These are phyloP conservation scores for Felis chaus DNA, from an alignment of 2,113 vertebrate genomes.

Conservation along the genomic window DNA sequence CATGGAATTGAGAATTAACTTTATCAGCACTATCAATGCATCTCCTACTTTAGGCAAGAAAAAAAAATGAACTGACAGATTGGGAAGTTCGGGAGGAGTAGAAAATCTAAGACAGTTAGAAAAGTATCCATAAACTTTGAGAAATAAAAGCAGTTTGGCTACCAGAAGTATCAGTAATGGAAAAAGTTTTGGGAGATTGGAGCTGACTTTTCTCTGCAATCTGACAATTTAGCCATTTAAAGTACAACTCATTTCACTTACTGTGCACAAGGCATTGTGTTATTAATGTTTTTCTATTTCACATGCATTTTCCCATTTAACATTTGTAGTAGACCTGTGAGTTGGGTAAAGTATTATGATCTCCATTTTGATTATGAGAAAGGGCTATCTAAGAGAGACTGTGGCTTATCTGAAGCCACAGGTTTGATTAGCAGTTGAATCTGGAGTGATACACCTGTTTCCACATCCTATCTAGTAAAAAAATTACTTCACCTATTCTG, in stretches of 20 bases:
- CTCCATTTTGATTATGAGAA: background rate
- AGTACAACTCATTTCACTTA: background rate
- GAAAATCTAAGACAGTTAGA: background rate
- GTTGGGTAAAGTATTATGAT: background rate
- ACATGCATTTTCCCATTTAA: background rate
- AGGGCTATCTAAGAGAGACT: background rate
- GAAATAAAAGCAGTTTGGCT: background rate
- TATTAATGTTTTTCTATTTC: background rate
- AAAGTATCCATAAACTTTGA: background rate
- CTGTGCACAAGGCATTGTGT: background rate
- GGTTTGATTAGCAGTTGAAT: background rate
- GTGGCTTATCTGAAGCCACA: background rate
- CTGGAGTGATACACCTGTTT: background rate
- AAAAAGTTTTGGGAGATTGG: background rate
- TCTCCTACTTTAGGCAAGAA: background rate
- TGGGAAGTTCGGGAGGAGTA: background rate
- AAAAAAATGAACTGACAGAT: background rate
- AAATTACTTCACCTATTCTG: background rate
- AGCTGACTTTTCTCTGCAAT: background rate
- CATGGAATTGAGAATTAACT: background rate
- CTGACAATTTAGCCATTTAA: background rate
- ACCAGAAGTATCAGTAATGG: background rate
- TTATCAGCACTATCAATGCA: background rate
- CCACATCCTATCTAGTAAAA: background rate
- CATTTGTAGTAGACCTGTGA: background rate